Base-by-base conservation (phyloP, 1,140 invertebrate genomes). In the Pararge aegeria region DNA sequence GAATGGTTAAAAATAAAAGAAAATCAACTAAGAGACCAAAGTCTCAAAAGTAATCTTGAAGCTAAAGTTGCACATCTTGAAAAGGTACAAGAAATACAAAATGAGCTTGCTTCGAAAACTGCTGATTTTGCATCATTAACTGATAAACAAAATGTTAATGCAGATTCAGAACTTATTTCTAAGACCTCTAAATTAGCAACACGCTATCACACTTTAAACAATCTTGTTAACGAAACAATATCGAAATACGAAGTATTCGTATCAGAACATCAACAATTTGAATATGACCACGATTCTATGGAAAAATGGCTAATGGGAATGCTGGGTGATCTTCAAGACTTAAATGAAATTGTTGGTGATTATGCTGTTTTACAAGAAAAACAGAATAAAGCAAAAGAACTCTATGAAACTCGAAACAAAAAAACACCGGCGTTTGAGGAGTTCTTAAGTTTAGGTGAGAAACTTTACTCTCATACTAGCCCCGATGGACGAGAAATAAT, bases 401-500 rank as follows among this genome's bases (percentile, higher is more conserved):
- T 98, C 24, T 93, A 93, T 6, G 96, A 98, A 70, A 93, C 94
- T 0, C 93, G 95, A 63, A 95, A 95, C 13, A 94, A 95, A 68
- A 95, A 97, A 75, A 94, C 94, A 49, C 92, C 93, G n/a, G 92
- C 93, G 38, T 96, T 98, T 79, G 97, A 98, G 77, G 93, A 94
- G 56, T 91, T 98, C 0, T 92, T 97, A 18, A 97, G 98, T 73
- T 92, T 94, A 52, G 97, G 97, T 7, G 97, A 99, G 89, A 96
- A 96, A 83, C 84, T 99, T 0, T 99, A 98, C 74, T 92, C 94
- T 0, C 97, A 97, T 68, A 99, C 97, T 5, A 97, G 97, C 46
- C 96, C 97, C 1, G 97, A 98, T 73, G 97, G 97, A 7, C 92
- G 97, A 68, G 97, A 98, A 90, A 94, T 96, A 18, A 95, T 98